Conservation (phyloP, 2,113 vertebrate genomes). For the Laticauda laticaudata region DNA sequence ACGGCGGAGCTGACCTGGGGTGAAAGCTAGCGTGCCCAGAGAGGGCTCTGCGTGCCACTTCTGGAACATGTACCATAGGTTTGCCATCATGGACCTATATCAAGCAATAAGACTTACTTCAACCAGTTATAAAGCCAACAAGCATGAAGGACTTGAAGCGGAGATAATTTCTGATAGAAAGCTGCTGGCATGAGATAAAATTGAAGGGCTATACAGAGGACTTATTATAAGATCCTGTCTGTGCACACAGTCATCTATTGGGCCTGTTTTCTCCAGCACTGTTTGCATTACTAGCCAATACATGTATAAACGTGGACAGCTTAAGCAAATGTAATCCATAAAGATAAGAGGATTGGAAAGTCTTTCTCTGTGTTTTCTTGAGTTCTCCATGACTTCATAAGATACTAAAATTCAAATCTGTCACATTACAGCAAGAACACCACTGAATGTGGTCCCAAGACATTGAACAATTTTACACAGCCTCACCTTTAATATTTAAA, state of each 20-base stretch:
- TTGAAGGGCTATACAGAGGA: not conserved
- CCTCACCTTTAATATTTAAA: slow-evolving; percentile 69
- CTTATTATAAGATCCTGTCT: not conserved
- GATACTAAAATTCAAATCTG: not conserved
- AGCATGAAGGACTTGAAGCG: not conserved
- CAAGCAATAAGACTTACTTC: not conserved
- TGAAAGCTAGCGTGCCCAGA: too few species aligned
- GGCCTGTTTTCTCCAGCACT: not conserved
- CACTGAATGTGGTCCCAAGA: not conserved
- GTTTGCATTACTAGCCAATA: not conserved
- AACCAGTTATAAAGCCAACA: not conserved
- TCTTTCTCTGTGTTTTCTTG: not conserved
- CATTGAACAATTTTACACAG: slow-evolving; percentile 16
- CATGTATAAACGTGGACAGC: not conserved
- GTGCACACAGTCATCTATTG: not conserved
- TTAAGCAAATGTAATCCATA: not conserved
- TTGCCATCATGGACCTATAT: not conserved
- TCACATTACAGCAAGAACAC: not conserved
- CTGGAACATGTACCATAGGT: too few species aligned
- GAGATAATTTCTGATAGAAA: not conserved
- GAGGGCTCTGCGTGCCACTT: too few species aligned
- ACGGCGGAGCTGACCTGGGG: too few species aligned
- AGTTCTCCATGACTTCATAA: not conserved
- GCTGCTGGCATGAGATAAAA: not conserved
- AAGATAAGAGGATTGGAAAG: not conserved